Evolutionary conservation across 2,888 invertebrate genomes (phyloP).

Genomic region (Xanthostigma xanthostigma): DNA sequence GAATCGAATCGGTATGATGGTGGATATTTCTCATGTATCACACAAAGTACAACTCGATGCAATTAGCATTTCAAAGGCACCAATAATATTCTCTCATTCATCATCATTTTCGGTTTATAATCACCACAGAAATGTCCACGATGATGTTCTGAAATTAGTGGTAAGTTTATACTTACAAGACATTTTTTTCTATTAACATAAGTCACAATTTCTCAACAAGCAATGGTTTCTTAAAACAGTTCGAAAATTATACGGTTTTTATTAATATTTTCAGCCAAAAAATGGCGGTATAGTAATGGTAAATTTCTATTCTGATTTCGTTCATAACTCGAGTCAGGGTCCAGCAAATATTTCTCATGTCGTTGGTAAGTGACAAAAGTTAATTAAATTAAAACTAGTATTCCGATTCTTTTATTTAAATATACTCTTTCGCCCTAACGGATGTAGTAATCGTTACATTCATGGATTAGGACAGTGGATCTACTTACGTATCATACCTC

Average conservation of each 20-base stretch:
- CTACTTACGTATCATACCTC: too few relatives aligned
- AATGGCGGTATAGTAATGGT: conserved; percentile 63
- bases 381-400: too few relatives aligned
- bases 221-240: too few relatives aligned
- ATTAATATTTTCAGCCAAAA: conserved; percentile 31
- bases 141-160: conserved; percentile 35
- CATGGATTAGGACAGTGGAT: too few relatives aligned
- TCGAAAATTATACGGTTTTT: too few relatives aligned
- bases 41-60: conserved; percentile 39
- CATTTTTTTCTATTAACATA: neutral
- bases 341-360: conserved; percentile 29
- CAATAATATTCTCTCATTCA: conserved; percentile 47
- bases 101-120: conserved; percentile 35
- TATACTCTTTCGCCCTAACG: too few relatives aligned
- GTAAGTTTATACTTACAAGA: conserved; percentile 25
- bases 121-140: conserved; percentile 40
- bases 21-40: conserved; percentile 44
- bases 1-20: conserved; percentile 49
- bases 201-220: too few relatives aligned
- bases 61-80: conserved; percentile 33
- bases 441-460: too few relatives aligned
- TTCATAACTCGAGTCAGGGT: too few relatives aligned
- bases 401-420: too few relatives aligned
- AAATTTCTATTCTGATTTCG: conserved; percentile 49
- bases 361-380: conserved; percentile 35